phyloP scores from a whole-genome alignment of 2,888 invertebrate genomes.

The Maniola hyperantus region DNA sequence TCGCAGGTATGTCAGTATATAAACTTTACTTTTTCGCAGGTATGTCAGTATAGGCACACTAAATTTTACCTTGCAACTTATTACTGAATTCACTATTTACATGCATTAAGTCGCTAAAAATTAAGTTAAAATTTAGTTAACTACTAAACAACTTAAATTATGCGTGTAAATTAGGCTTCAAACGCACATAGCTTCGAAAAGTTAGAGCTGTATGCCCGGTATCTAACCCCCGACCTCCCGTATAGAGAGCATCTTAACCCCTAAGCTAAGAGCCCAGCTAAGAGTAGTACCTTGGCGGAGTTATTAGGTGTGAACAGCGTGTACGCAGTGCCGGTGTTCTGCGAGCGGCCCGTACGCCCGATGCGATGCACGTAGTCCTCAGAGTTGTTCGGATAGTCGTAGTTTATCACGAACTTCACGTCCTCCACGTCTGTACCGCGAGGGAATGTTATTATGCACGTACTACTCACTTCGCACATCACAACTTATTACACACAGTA shows the following conservation, averaged over 20 bases:
- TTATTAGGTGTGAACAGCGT: conserved; percentile 97
- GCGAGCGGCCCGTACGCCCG: conserved; percentile 96
- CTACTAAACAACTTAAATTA: too few species aligned
- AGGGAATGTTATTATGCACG: not conserved
- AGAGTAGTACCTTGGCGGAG: conserved; percentile 91
- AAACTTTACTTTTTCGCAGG: not conserved
- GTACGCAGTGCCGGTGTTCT: conserved; percentile 97
- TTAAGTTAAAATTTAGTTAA: too few species aligned
- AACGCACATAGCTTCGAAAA: too few species aligned
- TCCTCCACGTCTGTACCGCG: conserved; percentile 95
- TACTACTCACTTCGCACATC: not conserved
- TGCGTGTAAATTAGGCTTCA: too few species aligned
- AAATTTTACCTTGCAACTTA: not conserved
- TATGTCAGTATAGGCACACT: not conserved
- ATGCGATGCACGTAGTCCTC: conserved; percentile 99
- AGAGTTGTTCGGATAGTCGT: conserved; percentile 98
- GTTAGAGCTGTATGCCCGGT: too few species aligned
- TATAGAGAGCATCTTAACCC: too few species aligned
- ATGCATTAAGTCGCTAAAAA: too few species aligned
- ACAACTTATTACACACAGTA: not conserved
- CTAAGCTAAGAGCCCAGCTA: too few species aligned
- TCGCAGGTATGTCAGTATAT: not conserved
- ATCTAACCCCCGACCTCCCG: too few species aligned
- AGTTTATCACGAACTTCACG: conserved; percentile 99
- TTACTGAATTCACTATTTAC: too few species aligned